These are phyloP conservation scores for Sebastes baramenuke DNA, from an alignment of 2,797 vertebrate genomes.

Conservation along the genomic window DNA sequence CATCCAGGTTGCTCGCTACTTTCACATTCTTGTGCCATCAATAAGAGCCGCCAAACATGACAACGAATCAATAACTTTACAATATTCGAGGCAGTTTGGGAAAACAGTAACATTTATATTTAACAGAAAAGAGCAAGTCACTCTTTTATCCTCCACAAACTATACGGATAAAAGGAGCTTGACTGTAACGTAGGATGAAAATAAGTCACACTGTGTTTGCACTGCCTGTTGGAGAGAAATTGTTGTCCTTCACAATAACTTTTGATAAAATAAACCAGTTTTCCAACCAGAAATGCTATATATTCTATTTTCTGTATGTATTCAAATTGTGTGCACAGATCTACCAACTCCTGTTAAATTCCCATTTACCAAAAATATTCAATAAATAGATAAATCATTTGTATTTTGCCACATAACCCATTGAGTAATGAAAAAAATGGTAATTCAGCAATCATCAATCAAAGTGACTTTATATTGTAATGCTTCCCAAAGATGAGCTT, in stretches of 20 bases:
- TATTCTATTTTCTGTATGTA: neutral
- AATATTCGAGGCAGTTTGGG: conserved; percentile 88
- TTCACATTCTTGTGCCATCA: conserved; percentile 97
- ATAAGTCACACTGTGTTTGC: conserved; percentile 68
- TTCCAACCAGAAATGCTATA: neutral
- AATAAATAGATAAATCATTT: conserved; percentile 37
- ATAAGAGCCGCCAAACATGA: conserved; percentile 92
- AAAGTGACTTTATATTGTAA: conserved; percentile 32
- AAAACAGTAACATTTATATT: conserved; percentile 89
- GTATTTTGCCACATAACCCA: conserved; percentile 15
- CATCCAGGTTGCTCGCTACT: conserved; percentile 94
- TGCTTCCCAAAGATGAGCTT: conserved; percentile 36
- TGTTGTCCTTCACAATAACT: conserved; percentile 40
- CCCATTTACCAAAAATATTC: conserved; percentile 11
- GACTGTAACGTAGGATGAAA: conserved; percentile 70
- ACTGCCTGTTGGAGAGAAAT: conserved; percentile 28
- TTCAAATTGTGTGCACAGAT: conserved; percentile 6
- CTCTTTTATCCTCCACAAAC: conserved; percentile 51
- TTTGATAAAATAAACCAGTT: neutral
- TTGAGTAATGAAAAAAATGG: conserved; percentile 37
- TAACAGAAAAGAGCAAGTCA: conserved; percentile 69
- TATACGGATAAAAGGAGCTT: conserved; percentile 34
- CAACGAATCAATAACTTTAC: conserved; percentile 96
- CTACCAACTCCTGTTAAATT: conserved; percentile 7
- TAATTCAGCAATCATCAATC: conserved; percentile 46